phyloP scores from a whole-genome alignment of 1,140 invertebrate species.

The Hydropsyche tenuis region DNA sequence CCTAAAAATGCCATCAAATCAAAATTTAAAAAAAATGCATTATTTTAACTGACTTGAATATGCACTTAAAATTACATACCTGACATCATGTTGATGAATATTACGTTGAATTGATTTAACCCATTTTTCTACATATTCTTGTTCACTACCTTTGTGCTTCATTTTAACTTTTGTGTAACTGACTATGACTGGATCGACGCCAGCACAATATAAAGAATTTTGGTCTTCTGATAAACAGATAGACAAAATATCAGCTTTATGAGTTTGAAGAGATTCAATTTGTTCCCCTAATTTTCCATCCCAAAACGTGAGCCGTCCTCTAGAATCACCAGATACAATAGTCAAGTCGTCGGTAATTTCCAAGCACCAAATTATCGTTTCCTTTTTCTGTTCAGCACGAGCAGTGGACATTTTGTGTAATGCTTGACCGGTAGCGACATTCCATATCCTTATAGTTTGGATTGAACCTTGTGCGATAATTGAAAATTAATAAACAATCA shows the following conservation, averaged over 20 bases:
- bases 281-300: constrained; percentile 80
- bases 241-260: constrained; percentile 80
- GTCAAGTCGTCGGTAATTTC: constrained; percentile 80
- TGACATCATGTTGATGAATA: constrained; percentile 86
- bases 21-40: background rate
- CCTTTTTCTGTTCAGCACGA: constrained; percentile 65
- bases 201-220: constrained; percentile 76
- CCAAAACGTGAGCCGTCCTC: constrained; percentile 87
- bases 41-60: background rate
- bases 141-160: constrained; percentile 63
- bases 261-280: constrained; percentile 75
- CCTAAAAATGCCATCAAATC: constrained; percentile 57
- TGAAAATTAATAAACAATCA: constrained; percentile 7
- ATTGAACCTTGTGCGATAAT: constrained; percentile 68
- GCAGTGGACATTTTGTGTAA: constrained; percentile 80
- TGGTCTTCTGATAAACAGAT: constrained; percentile 76
- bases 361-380: constrained; percentile 87
- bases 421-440: constrained; percentile 81
- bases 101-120: constrained; percentile 78
- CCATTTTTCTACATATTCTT: constrained; percentile 68
- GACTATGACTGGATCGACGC: constrained; percentile 81
- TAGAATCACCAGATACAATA: constrained; percentile 89
- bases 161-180: constrained; percentile 70
- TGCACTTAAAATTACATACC: constrained; percentile 51
- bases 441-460: constrained; percentile 87